phyloP scores from a whole-genome alignment of 2,888 invertebrate genomes.

The Diarsia brunnea region DNA sequence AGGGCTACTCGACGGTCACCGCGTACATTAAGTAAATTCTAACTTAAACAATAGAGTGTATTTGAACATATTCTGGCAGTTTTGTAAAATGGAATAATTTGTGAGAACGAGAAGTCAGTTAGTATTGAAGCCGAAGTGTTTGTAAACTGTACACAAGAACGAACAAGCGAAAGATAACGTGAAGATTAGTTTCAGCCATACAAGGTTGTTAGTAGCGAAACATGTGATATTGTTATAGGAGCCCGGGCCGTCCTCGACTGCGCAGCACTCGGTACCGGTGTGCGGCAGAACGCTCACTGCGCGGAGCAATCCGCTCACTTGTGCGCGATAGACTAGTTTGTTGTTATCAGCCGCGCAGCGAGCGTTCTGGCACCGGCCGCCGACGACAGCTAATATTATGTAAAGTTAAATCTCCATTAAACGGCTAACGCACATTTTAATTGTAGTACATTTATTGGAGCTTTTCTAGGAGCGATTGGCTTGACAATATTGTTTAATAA shows the following conservation, averaged over 20 bases:
- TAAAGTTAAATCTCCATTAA: conserved; percentile 44
- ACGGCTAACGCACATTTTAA: conserved; percentile 61
- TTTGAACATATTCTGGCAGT: conserved; percentile 70
- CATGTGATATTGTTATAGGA: conserved; percentile 79
- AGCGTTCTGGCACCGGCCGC: conserved; percentile 12
- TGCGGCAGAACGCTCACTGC: neutral
- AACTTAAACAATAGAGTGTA: conserved; percentile 56
- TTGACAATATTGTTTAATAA: conserved; percentile 66
- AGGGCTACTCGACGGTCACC: conserved; percentile 42
- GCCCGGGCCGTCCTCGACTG: conserved; percentile 73
- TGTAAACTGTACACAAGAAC: conserved; percentile 70
- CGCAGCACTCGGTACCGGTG: conserved; percentile 17
- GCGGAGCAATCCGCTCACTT: conserved; percentile 15
- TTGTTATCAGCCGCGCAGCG: conserved; percentile 29
- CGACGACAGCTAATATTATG: conserved; percentile 50
- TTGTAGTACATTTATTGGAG: conserved; percentile 59
- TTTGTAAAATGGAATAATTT: conserved; percentile 67
- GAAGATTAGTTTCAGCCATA: conserved; percentile 81
- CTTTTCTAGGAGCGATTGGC: conserved; percentile 45
- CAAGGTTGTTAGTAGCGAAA: conserved; percentile 77
- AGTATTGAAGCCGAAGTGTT: conserved; percentile 71
- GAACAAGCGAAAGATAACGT: conserved; percentile 83
- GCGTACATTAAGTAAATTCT: conserved; percentile 53
- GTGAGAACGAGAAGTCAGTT: conserved; percentile 64
- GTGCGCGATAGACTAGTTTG: conserved; percentile 34